Percentiles rank a stretch among this genome's conserved stretches.
These are phyloP conservation scores for Notarius quadriscutis DNA, from an alignment of 2,113 vertebrate genomes.

Conservation along the genomic window DNA sequence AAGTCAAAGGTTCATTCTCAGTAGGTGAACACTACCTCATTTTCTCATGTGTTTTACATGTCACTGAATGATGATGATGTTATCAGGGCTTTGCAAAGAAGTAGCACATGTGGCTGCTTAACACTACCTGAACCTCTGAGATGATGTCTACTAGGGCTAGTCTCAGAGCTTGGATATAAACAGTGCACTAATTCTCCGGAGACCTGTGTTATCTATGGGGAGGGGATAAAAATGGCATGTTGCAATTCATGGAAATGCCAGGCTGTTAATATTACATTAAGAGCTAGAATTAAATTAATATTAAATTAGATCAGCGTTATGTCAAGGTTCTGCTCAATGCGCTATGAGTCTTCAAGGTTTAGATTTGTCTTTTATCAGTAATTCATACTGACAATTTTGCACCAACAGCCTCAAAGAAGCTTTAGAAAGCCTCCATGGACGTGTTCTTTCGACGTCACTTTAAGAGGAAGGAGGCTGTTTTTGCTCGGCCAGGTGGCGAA, in stretches of 20 bases:
- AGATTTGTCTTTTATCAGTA: conserved; percentile 15
- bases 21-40: conserved; percentile 26
- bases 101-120: not conserved
- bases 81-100: conserved; percentile 22
- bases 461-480: conserved; percentile 68
- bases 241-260: no score
- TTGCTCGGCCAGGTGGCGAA: not conserved
- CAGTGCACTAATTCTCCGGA: not conserved
- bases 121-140: not conserved
- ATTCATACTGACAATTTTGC: conserved; percentile 68
- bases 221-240: not conserved
- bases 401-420: conserved; percentile 69
- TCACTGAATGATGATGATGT: conserved; percentile 30
- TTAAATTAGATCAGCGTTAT: not conserved
- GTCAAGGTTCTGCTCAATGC: not conserved
- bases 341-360: conserved; percentile 23
- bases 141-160: not conserved
- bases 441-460: conserved; percentile 90
- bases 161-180: not conserved
- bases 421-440: conserved; percentile 76
- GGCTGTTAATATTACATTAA: not conserved
- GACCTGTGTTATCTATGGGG: not conserved
- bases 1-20: conserved; percentile 29
- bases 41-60: conserved; percentile 24
- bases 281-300: conserved; percentile 4